Evolutionary conservation across 1,140 invertebrate genomes (phyloP).

Genomic region (Pteromalus puparum): DNA sequence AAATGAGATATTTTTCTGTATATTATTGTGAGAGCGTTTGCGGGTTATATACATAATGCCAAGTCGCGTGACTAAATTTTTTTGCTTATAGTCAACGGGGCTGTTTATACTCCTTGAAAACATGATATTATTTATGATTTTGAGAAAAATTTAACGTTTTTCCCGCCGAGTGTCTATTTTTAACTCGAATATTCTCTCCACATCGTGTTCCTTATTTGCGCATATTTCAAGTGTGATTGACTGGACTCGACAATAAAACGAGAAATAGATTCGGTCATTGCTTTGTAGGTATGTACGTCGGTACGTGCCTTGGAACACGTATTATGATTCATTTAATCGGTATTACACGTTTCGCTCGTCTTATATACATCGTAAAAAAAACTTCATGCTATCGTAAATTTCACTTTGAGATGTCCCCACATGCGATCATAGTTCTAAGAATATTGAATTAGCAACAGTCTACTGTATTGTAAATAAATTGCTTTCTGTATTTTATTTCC

Average conservation of each 20-base stretch:
- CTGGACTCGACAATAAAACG: neutral
- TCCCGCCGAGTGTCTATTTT: neutral
- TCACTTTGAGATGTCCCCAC: no score
- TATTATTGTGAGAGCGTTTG: neutral
- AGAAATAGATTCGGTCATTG: neutral
- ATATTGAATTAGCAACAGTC: no score
- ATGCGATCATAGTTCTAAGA: no score
- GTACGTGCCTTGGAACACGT: conserved; percentile 32
- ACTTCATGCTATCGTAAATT: neutral
- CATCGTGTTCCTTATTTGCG: neutral
- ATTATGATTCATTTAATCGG: conserved; percentile 24
- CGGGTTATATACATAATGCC: no score
- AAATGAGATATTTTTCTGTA: neutral
- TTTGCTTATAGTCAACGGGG: neutral
- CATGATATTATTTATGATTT: neutral
- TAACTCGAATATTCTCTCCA: neutral
- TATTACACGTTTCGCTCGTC: conserved; percentile 2
- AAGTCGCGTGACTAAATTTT: neutral
- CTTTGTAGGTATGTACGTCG: neutral
- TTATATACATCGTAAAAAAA: neutral
- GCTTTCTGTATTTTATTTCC: no score
- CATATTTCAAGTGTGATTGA: neutral
- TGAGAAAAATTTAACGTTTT: neutral
- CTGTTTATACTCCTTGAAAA: neutral
- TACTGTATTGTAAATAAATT: no score